Conservation (phyloP, 2,797 vertebrate species). For the Scolopax rusticola region DNA sequence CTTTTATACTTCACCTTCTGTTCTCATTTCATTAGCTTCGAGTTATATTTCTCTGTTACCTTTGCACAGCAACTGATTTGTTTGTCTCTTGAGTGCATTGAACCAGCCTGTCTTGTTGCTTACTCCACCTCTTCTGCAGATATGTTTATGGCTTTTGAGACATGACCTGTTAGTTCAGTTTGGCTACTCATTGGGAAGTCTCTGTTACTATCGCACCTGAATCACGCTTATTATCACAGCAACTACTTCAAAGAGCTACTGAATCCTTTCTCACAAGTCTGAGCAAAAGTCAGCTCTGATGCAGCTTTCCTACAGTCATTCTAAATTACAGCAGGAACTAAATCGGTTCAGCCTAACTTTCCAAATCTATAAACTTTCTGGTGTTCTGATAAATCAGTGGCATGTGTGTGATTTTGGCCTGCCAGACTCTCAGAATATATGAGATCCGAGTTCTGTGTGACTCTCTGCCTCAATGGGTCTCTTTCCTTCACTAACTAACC, state of each 20-base stretch:
- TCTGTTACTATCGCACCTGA: neutral
- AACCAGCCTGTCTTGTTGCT: neutral
- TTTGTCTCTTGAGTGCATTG: neutral
- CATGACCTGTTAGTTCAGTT: neutral
- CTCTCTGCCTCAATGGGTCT: neutral
- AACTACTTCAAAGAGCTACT: neutral
- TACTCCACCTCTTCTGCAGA: neutral
- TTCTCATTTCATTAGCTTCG: neutral
- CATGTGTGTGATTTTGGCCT: neutral
- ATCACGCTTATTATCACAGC: neutral
- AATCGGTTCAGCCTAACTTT: neutral
- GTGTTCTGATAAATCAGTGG: neutral
- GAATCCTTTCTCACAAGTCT: neutral
- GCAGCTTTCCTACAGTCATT: neutral
- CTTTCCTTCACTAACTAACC: neutral
- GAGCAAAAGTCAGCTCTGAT: neutral
- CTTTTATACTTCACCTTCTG: neutral
- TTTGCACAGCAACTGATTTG: neutral
- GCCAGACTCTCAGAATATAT: neutral
- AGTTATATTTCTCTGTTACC: neutral
- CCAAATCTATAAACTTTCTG: neutral
- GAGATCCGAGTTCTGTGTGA: neutral
- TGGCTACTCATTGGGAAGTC: neutral
- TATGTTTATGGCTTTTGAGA: neutral
- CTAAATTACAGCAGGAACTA: neutral